Base-by-base conservation (phyloP, 2,888 invertebrate species). In the Plebejus anna region DNA sequence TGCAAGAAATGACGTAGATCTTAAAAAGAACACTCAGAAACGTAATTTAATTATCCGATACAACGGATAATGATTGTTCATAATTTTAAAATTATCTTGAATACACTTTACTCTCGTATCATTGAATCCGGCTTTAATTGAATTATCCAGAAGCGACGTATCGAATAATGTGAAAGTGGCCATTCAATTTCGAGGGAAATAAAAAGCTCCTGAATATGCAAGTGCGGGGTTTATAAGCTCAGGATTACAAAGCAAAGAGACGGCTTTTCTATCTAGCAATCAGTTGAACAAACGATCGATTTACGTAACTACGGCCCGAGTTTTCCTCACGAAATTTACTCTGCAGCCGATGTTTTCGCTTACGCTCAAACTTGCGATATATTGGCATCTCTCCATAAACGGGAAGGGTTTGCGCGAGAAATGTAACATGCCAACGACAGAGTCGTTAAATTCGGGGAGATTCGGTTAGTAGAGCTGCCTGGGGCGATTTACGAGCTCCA, bases 241-340 rank as follows among this genome's bases (percentile, higher is more conserved):
- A 82, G 85, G 85, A 88, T 88, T 86, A 87, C 84, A 86, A 83
- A 87, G 85, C 84, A 85, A 86, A 88, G 86, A 87, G 81, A 82
- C 83, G 82, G 83, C 84, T 88, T 87, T 89, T 88, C 87, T 88
- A 90, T 88, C 81, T 87, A 87, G 86, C 88, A 89, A 88, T 90
- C 90, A 89, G 88, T 83, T 87, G 86, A 87, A 88, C 88, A 89
- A 90, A 89, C 88, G 87, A 90, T 89, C 88, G 88, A 88, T 89
- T 88, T 86, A 86, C 86, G 86, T 88, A 88, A 89, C 89, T 84
- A 83, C 82, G 81, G 83, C 88, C 89, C 88, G 88, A 87, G 85
- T 79, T 83, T 81, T 83, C 85, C 85, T 85, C 84, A 70, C 79
- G 81, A 83, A 84, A 85, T 84, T 82, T 83, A 81, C 80, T 83